Base-by-base conservation (phyloP, 2,888 invertebrate species). In the Agapetus fuscipes region DNA sequence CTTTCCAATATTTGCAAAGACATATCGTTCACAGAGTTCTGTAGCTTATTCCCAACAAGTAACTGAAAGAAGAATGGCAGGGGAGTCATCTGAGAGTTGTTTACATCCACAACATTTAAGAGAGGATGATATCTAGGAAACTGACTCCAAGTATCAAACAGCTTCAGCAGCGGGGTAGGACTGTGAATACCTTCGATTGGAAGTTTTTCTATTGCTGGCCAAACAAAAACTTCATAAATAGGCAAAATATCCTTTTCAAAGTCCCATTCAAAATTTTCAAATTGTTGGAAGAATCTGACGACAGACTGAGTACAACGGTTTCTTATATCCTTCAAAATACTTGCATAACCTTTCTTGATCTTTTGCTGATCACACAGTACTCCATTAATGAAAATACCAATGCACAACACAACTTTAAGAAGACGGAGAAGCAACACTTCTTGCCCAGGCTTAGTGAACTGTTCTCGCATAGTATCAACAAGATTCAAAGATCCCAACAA, bases 131-230 rank as follows among this genome's bases (percentile, higher is more conserved):
- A 86, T 59, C 83, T 74, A 0, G 87, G 81, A 60, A 86, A 81
- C 37, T 78, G 74, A 47, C 85, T 80, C 89, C 93, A 95, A 1
- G 72, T 66, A 17, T 76, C 66, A 13, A 94, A 69, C n/a, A 95
- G 61, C 57, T 82, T 86, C 12, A 94, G 60, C 36, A 94, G 62
- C 2, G 82, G 75, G 1, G 91, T 89, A 0, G 91, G 89, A 50
- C 79, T 82, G 52, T 86, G 80, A 38, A 90, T 78, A 7, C 88
- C 83, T 56, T 95, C 93, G 31, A 75, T 65, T 1, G 82, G 76
- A 11, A 95, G 60, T 54, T 83, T 85, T 9, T 74, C 69, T 39
- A 89, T 61, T 53, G 79, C 72, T 0, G 91, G 90, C 80, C 86
- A 91, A 7, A 96, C 72, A 32, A 83, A 78, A 0, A 83, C 77